These are phyloP conservation scores for Matsumyia berberina DNA, from an alignment of 2,888 invertebrate genomes.

Conservation along the genomic window DNA sequence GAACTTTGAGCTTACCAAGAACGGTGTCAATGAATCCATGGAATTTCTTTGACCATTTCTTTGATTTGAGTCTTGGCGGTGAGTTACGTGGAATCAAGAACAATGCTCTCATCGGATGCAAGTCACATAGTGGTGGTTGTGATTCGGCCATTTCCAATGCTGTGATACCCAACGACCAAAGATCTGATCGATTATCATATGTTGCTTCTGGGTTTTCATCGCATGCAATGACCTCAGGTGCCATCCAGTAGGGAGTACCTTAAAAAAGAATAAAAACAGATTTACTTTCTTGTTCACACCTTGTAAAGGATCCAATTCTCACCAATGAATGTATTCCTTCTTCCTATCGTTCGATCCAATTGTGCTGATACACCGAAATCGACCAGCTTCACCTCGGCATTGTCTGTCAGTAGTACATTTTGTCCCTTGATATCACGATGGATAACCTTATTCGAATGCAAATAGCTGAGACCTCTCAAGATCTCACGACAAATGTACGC, in stretches of 20 bases:
- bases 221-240: slow-evolving; percentile 99
- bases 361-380: slow-evolving; percentile 99
- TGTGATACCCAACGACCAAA: slow-evolving; percentile 97
- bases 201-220: slow-evolving; percentile 99
- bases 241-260: slow-evolving; percentile 99
- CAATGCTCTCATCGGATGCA: slow-evolving; percentile 99
- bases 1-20: slow-evolving; percentile 84
- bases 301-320: slow-evolving; percentile 25
- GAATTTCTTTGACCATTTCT: slow-evolving; percentile 99
- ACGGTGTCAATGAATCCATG: slow-evolving; percentile 99
- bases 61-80: slow-evolving; percentile 98
- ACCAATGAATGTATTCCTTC: slow-evolving; percentile 98
- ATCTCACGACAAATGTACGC: slow-evolving; percentile 99
- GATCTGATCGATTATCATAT: slow-evolving; percentile 97
- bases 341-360: slow-evolving; percentile 98
- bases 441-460: slow-evolving; percentile 99
- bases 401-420: slow-evolving; percentile 99
- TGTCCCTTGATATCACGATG: slow-evolving; percentile 99
- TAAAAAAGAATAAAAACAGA: slow-evolving; percentile 24
- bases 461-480: slow-evolving; percentile 96
- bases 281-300: neutral
- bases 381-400: slow-evolving; percentile 99
- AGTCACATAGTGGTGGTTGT: slow-evolving; percentile 99
- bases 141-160: slow-evolving; percentile 99
- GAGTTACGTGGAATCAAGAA: slow-evolving; percentile 99